These are phyloP conservation scores for Junco hyemalis DNA, from an alignment of 2,113 vertebrate genomes.

Conservation along the genomic window DNA sequence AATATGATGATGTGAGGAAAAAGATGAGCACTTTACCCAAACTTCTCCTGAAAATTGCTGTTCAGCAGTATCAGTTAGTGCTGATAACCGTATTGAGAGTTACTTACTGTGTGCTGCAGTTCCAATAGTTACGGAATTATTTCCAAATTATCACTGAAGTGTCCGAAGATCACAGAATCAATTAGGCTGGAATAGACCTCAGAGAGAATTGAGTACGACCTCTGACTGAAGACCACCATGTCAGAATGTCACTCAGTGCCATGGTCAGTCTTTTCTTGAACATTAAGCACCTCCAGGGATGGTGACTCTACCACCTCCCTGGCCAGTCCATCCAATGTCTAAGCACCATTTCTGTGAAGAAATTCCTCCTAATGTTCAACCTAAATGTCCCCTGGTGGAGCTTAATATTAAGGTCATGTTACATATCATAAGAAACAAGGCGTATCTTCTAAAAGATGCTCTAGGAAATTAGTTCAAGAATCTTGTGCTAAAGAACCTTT, in stretches of 20 bases:
- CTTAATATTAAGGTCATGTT: not conserved
- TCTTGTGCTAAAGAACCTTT: not conserved
- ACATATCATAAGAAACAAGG: not conserved
- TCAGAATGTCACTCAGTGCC: not conserved
- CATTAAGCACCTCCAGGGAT: not conserved
- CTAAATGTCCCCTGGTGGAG: not conserved
- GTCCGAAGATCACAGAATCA: not conserved
- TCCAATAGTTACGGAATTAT: not conserved
- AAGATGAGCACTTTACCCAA: not conserved
- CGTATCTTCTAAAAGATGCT: not conserved
- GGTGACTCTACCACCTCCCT: not conserved
- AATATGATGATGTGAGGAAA: not conserved
- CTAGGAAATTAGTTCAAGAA: not conserved
- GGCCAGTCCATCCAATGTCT: not conserved
- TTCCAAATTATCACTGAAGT: not conserved
- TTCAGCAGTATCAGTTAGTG: not conserved
- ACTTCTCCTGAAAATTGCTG: not conserved
- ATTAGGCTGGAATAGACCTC: not conserved
- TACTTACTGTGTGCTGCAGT: rapidly evolving
- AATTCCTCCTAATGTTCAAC: not conserved
- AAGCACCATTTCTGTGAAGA: not conserved
- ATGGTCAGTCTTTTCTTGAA: not conserved
- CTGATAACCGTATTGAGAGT: not conserved
- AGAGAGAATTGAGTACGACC: not conserved
- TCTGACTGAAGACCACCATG: not conserved